Base-by-base conservation (phyloP, 2,888 invertebrate genomes). In the Tipula lateralis region DNA sequence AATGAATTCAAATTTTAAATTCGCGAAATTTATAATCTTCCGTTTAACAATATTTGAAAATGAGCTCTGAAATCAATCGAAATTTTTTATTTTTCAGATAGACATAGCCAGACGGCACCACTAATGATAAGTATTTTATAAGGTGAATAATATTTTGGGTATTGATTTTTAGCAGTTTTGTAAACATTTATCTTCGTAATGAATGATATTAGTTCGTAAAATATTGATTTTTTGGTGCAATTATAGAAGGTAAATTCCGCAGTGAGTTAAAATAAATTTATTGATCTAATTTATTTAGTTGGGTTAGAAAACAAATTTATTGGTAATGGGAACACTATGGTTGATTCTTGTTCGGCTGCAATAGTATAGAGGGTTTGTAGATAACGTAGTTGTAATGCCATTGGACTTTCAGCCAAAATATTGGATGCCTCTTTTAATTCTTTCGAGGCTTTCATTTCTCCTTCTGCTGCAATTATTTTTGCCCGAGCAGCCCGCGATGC, bases 381-480 rank as follows among this genome's bases (percentile, higher is more conserved):
- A 87, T 91, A 92, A 24, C 92, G 89, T 84, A 91, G 87, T 90
- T 86, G 86, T 19, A 92, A 88, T 13, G 91, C 90, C 32, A 91
- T 90, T 3, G 93, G 93, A 82, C 92, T 92, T 85, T 91, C 91
- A 81, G 91, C 89, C 82, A 94, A 92, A 86, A 93, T 91, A 85
- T 91, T 91, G 1, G 94, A 92, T 9, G 94, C 94, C 88, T 92
- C 91, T 87, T 92, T 93, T 84, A 94, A 91, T 84, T 92, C 92
- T 85, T 91, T 90, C 0, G 93, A 92, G 1, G 93, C 91, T 88
- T 91, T 91, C 86, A 93, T 92, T 88, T 94, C 94, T 84, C 94
- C 92, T 87, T 94, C 93, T 0, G 94, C 94, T 0, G 94, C 93
- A 84, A 94, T 92, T 84, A 94, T 93, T 90, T 95, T 94, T 6